Percentiles rank a stretch among this genome's conserved stretches.
phyloP scores from a whole-genome alignment of 2,113 vertebrate genomes.

The Bujurquina vittata region DNA sequence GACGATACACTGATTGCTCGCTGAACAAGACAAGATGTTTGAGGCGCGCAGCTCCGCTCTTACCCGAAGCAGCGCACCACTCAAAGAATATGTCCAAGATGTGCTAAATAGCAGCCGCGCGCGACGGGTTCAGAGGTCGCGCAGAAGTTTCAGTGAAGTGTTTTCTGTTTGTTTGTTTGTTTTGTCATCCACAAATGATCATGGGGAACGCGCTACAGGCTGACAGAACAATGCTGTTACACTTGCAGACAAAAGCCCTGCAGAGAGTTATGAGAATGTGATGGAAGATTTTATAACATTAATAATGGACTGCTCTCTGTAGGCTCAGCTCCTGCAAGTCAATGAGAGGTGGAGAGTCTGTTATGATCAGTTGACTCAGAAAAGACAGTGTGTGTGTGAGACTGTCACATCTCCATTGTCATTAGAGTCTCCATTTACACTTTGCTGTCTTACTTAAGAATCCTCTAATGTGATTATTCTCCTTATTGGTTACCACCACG shows the following conservation, averaged over 20 bases:
- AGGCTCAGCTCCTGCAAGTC: constrained; percentile 1
- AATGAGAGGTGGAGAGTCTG: neutral
- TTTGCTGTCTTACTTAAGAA: constrained; percentile 22
- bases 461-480: constrained; percentile 37
- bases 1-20: constrained; percentile 71
- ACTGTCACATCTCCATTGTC: constrained; percentile 28
- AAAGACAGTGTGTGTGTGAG: constrained; percentile 3
- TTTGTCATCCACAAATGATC: neutral
- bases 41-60: constrained; percentile 41
- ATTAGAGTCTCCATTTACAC: constrained; percentile 37
- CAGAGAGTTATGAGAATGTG: neutral
- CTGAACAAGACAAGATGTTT: constrained; percentile 42
- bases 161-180: neutral
- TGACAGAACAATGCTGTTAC: neutral
- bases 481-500: neutral
- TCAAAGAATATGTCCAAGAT: constrained; percentile 44
- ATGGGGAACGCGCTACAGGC: neutral
- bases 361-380: constrained; percentile 1
- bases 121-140: neutral
- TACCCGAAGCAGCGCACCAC: neutral
- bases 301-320: constrained; percentile 14
- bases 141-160: neutral
- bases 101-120: neutral
- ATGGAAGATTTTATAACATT: constrained; percentile 5
- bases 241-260: neutral